These are phyloP conservation scores for Ennomos quercinarius DNA, from an alignment of 2,888 invertebrate species.

Conservation along the genomic window DNA sequence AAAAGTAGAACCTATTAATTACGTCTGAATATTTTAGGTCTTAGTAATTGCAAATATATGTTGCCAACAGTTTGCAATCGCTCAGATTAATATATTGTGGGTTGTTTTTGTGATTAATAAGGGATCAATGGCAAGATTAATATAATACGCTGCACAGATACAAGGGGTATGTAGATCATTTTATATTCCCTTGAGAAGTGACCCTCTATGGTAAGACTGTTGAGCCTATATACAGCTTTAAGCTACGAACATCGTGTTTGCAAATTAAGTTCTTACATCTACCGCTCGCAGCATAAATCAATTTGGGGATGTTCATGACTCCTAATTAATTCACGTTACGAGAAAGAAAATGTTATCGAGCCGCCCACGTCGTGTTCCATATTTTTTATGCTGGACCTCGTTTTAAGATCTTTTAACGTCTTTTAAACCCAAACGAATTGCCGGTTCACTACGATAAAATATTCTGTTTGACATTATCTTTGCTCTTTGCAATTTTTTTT, in stretches of 20 bases:
- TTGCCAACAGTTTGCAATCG: conserved; percentile 2
- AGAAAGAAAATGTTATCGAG: conserved; percentile 53
- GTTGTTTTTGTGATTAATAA: conserved; percentile 6
- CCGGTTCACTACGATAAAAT: conserved; percentile 11
- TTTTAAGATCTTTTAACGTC: conserved; percentile 15
- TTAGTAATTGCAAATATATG: neutral
- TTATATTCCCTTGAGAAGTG: conserved; percentile 25
- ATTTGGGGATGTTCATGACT: conserved; percentile 53
- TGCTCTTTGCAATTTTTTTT: conserved; percentile 3
- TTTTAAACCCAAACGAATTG: conserved; percentile 9
- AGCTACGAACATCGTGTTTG: conserved; percentile 40
- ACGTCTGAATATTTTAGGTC: conserved; percentile 4
- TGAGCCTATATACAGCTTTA: conserved; percentile 24
- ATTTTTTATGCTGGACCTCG: conserved; percentile 27
- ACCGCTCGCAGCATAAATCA: conserved; percentile 60
- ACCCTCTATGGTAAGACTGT: conserved; percentile 4
- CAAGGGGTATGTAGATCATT: conserved; percentile 21
- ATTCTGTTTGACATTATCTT: conserved; percentile 4
- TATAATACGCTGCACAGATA: conserved; percentile 17
- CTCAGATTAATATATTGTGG: conserved; percentile 17
- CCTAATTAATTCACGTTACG: conserved; percentile 56
- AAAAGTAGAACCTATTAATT: conserved; percentile 5
- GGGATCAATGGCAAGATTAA: conserved; percentile 20
- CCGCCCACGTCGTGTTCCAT: conserved; percentile 48
- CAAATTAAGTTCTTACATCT: conserved; percentile 57